Percentiles rank a stretch among this genome's conserved stretches.
phyloP scores from a whole-genome alignment of 2,888 invertebrate genomes.

The Meta bourneti region DNA sequence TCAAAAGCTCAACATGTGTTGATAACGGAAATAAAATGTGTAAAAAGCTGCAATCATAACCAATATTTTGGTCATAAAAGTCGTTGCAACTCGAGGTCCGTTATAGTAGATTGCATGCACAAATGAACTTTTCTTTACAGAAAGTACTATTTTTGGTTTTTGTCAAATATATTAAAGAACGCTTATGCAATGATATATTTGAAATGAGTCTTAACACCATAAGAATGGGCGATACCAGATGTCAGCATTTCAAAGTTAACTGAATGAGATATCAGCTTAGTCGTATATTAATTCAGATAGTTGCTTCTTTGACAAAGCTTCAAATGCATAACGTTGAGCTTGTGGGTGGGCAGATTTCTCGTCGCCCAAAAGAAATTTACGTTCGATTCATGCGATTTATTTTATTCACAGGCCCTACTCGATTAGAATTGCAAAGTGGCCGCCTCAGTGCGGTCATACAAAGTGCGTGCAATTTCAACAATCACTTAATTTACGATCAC shows the following conservation, averaged over 20 bases:
- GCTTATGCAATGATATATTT: no score
- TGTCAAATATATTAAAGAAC: no score
- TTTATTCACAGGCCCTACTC: background rate
- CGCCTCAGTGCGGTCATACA: slow-evolving; percentile 13
- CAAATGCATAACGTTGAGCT: background rate
- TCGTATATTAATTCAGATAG: background rate
- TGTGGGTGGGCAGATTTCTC: background rate
- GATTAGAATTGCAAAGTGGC: slow-evolving; percentile 58
- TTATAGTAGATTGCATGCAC: no score
- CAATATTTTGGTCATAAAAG: background rate
- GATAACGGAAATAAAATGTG: background rate
- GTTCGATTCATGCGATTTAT: slow-evolving; percentile 16
- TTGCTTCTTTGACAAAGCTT: background rate
- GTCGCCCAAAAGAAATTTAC: background rate
- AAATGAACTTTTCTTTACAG: no score
- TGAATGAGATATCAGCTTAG: background rate
- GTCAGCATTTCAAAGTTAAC: background rate
- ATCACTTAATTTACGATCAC: slow-evolving; percentile 51
- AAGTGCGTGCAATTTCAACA: slow-evolving; percentile 46
- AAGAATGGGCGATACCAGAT: background rate
- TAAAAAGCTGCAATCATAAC: background rate
- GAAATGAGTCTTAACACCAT: no score
- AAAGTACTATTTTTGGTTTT: no score
- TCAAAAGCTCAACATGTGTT: background rate
- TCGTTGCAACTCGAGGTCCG: no score